Evolutionary conservation across 2,113 vertebrate genomes (phyloP).

Genomic region (Osmerus mordax): DNA sequence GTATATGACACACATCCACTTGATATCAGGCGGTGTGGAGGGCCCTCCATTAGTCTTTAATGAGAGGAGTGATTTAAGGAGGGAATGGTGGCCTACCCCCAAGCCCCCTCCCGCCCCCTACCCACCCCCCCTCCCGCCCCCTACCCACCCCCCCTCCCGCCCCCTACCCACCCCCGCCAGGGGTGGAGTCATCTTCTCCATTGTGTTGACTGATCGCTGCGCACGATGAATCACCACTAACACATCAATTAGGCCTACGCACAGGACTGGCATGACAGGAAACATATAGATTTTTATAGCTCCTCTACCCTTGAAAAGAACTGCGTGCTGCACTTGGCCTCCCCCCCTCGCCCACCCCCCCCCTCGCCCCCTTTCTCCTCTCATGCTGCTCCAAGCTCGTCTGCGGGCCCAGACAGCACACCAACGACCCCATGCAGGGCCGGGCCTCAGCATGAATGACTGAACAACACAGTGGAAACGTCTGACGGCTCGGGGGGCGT

Average conservation of each 20-base stretch:
- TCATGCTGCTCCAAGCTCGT: no score
- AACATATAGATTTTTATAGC: slow-evolving; percentile 22
- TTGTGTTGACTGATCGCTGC: slow-evolving; percentile 14
- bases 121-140: neutral
- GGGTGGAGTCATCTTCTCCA: slow-evolving; percentile 14
- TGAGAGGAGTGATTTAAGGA: slow-evolving; percentile 43
- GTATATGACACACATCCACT: no score
- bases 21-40: neutral
- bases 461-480: no score
- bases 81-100: slow-evolving; percentile 19
- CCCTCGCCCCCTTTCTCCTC: neutral
- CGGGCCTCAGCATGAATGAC: no score
- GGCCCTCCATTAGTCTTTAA: slow-evolving; percentile 43
- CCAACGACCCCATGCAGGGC: no score
- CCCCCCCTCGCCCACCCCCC: neutral
- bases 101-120: neutral
- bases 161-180: neutral
- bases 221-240: no score
- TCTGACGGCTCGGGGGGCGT: no score
- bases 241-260: slow-evolving; percentile 2
- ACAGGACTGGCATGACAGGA: slow-evolving; percentile 23
- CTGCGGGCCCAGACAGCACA: no score
- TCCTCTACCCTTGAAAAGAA: neutral
- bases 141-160: neutral
- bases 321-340: neutral